Evolutionary conservation across 2,888 invertebrate genomes (phyloP).

Genomic region (Pomacea canaliculata): DNA sequence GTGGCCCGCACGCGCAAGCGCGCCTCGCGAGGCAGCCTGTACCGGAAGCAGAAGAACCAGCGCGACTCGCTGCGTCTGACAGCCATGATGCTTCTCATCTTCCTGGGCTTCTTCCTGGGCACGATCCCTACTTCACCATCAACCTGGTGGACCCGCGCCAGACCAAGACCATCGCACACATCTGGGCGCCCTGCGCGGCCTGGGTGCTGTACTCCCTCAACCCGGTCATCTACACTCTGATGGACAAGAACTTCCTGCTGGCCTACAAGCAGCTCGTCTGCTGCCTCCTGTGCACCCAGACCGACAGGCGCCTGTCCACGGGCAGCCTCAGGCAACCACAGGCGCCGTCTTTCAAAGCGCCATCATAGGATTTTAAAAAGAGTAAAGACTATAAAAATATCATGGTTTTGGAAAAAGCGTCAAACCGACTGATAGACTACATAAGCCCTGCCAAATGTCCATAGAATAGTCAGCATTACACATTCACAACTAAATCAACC

Average conservation of each 20-base stretch:
- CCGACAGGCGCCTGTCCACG: background rate
- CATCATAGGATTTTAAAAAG: background rate
- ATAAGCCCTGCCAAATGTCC: too few species aligned
- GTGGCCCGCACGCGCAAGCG: slow-evolving; percentile 49
- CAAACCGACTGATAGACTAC: too few species aligned
- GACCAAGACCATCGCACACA: slow-evolving; percentile 50
- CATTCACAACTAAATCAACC: too few species aligned
- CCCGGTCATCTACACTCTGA: slow-evolving; percentile 57
- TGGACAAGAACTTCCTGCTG: slow-evolving; percentile 57
- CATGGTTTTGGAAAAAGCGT: too few species aligned
- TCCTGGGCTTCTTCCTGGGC: slow-evolving; percentile 54
- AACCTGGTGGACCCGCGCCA: slow-evolving; percentile 50
- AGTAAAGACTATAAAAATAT: too few species aligned
- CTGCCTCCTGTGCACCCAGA: slow-evolving; percentile 22
- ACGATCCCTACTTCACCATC: slow-evolving; percentile 56
- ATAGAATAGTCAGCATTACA: too few species aligned
- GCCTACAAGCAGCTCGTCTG: slow-evolving; percentile 51
- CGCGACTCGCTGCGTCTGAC: slow-evolving; percentile 52
- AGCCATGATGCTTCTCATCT: slow-evolving; percentile 61
- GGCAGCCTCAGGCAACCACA: background rate
- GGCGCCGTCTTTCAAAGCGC: background rate
- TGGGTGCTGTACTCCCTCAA: slow-evolving; percentile 58
- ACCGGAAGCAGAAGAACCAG: slow-evolving; percentile 34
- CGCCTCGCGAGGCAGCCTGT: slow-evolving; percentile 43
- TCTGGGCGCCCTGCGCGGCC: slow-evolving; percentile 56